phyloP scores from a whole-genome alignment of 2,888 invertebrate genomes.

The Agrilus cyanescens region DNA sequence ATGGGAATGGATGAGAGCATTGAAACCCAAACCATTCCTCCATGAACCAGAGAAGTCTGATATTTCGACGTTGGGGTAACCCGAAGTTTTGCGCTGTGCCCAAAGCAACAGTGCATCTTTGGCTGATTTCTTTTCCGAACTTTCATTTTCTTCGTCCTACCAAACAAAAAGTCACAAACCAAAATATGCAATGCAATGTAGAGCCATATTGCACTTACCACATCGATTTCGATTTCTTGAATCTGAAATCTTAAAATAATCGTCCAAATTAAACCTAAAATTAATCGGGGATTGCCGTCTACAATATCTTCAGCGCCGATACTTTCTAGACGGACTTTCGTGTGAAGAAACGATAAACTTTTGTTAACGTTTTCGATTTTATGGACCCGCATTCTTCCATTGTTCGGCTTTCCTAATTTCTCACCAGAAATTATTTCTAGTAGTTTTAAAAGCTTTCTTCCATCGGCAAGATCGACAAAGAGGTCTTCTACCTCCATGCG shows the following conservation, averaged over 20 bases:
- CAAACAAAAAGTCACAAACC: conserved; percentile 10
- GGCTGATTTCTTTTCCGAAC: conserved; percentile 95
- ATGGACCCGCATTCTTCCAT: conserved; percentile 92
- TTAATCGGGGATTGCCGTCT: conserved; percentile 93
- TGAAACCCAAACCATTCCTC: conserved; percentile 95
- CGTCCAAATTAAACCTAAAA: conserved; percentile 97
- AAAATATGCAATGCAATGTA: background rate
- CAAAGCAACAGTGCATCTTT: conserved; percentile 96
- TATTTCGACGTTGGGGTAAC: conserved; percentile 81
- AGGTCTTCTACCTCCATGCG: conserved; percentile 97
- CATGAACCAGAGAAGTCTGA: conserved; percentile 88
- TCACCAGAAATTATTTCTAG: conserved; percentile 98
- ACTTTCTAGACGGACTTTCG: conserved; percentile 93
- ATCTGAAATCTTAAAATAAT: conserved; percentile 98
- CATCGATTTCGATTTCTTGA: conserved; percentile 95
- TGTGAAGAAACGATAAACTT: conserved; percentile 88
- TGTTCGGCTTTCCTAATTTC: conserved; percentile 92
- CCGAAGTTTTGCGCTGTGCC: conserved; percentile 97
- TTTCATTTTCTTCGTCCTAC: conserved; percentile 89
- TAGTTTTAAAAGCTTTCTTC: conserved; percentile 80
- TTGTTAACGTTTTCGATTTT: conserved; percentile 99
- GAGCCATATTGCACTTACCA: conserved; percentile 49
- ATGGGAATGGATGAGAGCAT: conserved; percentile 96
- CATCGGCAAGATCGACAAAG: conserved; percentile 92
- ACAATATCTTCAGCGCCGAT: conserved; percentile 99